These are phyloP conservation scores for Volucella inflata DNA, from an alignment of 2,888 invertebrate genomes.

Conservation along the genomic window DNA sequence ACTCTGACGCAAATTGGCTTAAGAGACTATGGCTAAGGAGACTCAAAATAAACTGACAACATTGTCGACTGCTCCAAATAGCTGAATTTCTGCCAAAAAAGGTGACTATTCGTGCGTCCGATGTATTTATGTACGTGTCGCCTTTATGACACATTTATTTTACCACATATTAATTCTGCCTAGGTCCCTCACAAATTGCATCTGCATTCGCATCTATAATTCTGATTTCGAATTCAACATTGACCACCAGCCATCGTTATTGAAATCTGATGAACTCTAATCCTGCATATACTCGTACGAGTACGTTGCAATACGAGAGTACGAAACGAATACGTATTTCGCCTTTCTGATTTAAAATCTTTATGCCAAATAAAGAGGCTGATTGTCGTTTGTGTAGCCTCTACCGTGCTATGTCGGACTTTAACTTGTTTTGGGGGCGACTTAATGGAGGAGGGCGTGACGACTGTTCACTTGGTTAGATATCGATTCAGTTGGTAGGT, in stretches of 20 bases:
- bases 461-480: slow-evolving; percentile 38
- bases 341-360: neutral
- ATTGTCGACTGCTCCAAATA: slow-evolving; percentile 21
- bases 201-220: neutral
- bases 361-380: slow-evolving; percentile 30
- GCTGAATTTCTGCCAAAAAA: slow-evolving; percentile 46
- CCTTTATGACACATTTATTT: slow-evolving; percentile 23
- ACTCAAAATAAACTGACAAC: neutral
- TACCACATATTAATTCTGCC: too few species aligned
- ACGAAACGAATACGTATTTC: neutral
- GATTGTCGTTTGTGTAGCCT: slow-evolving; percentile 4
- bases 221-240: slow-evolving; percentile 10
- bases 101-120: slow-evolving; percentile 11
- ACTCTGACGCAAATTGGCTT: slow-evolving; percentile 62
- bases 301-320: slow-evolving; percentile 14
- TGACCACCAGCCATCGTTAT: neutral
- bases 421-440: slow-evolving; percentile 7
- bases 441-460: neutral
- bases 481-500: slow-evolving; percentile 19
- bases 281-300: neutral
- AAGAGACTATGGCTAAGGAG: neutral
- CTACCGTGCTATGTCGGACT: neutral
- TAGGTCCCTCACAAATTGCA: too few species aligned
- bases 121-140: slow-evolving; percentile 12
- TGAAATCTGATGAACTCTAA: neutral